Base-by-base conservation (phyloP, 2,797 vertebrate species). In the Chanos chanos region DNA sequence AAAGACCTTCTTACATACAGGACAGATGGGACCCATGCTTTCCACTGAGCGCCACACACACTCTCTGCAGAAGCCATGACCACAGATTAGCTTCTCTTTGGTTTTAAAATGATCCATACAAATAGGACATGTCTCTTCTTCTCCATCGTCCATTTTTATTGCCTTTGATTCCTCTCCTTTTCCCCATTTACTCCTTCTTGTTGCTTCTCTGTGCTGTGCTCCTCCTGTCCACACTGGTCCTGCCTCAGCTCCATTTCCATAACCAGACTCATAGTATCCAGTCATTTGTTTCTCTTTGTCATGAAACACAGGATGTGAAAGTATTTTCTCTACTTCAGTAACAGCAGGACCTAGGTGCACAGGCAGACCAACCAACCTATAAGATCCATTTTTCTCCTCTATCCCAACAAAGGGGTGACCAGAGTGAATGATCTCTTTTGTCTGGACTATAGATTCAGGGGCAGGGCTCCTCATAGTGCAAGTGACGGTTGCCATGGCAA, bases 1-100 rank as follows among this genome's bases (percentile, higher is more conserved):
- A 75, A 75, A 89, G 5, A 90, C 53, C 1, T 72, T 5, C 72
- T 72, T 89, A 62, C 88, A 91, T 5, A 89, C 0, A 1, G 87
- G 87, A 73, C 89, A 91, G 3, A 33, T 63, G 13, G 75, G 12
- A 1, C 86, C 87, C 7, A 21, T 0, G 3, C 0, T 15, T 1
- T 34, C 0, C 16, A 4, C 0, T 4, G 79, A 5, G 0, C 0
- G 0, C 0, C 0, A 0, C 16, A 89, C 58, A 10, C 89, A 90
- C 0, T 12, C 8, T 0, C n/a, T 3, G 47, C 88, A 91, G 66
- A 89, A 89, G 10, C 53, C 69, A 64, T 91, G 86, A 18, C 72
- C 77, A 1, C 89, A 91, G 0, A 37, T 48, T 0, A 91, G 74
- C 9, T 3, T 67, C 9, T 0, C 7, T 66, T 83, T 85, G 0